Evolutionary conservation across 2,113 vertebrate genomes (phyloP), one percentile per base, ranked within the genome.

Genomic region (Mohoua ochrocephala): DNA sequence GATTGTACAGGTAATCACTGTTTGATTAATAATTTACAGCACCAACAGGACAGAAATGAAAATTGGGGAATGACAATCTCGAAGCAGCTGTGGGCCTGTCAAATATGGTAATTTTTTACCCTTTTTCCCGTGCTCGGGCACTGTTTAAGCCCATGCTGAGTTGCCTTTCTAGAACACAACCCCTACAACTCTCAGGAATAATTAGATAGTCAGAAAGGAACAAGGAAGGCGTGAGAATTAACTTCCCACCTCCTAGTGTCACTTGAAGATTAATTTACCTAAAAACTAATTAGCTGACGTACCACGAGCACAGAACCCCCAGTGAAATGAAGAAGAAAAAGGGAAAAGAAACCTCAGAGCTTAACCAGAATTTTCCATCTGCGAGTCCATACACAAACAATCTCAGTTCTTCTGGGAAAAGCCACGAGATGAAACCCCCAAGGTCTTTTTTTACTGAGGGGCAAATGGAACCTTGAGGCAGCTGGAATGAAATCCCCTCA

Each of bases 221-320:
- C 31, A 59, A 63, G 70, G 69, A 91, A 77, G 9, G 52, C 1
- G 22, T 63, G 71, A 92, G 44, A 95, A 97, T 96, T 97, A 93
- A 78, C 75, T 91, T 87, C 49, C 82, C 68, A 91, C 76, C 65
- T 96, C 93, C 84, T 53, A 45, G 53, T n/a, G 56, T 91, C 91
- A 82, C 76, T 87, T 87, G 82, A 85, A 97, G 87, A 97, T 96
- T 93, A 95, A 96, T 95, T 97, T 84, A 39, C 91, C 63, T 73
- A 80, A 75, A 96, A 96, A 41, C 74, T 92, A 95, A 97, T 97
- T 96, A 95, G 69, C 56, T 74, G 54, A 17, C 27, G 24, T 7
- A 74, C 16, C 69, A 75, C 31, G 70, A 89, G 85, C 35, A 50
- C 70, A 84, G 50, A 95, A 86, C 74, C 21, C 26, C 30, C 49